Conservation (phyloP, 35 echinoderm and acorn worm genomes). For the Amphiura filiformis region DNA sequence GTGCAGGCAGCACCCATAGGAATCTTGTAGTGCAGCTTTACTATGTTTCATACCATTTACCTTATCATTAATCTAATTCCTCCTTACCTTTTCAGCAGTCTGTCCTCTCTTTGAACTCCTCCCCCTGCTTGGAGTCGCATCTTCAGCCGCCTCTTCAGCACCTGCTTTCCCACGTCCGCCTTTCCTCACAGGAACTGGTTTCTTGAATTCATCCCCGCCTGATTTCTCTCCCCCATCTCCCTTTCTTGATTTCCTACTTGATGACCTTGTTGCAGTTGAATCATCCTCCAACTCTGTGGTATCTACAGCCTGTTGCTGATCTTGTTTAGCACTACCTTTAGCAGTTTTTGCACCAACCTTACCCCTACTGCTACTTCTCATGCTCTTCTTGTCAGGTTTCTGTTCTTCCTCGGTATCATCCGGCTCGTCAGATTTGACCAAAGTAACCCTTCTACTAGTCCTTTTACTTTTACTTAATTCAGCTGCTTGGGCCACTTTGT, state of each 20-base stretch:
- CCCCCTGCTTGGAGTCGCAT: neutral
- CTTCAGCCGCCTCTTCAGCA: neutral
- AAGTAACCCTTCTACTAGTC: neutral
- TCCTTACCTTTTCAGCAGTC: neutral
- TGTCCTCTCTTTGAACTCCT: constrained; percentile 5
- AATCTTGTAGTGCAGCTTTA: no score
- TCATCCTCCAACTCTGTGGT: no score
- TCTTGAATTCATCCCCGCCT: neutral
- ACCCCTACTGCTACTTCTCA: neutral
- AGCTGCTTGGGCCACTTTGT: no score
- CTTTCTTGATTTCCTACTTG: constrained; percentile 8
- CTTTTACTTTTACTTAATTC: neutral
- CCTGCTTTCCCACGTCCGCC: neutral
- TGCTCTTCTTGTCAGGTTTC: neutral
- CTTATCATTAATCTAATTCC: neutral
- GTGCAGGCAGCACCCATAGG: no score
- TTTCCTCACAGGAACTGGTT: constrained; percentile 17
- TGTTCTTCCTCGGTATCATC: neutral
- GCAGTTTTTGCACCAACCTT: neutral
- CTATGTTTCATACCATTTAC: neutral
- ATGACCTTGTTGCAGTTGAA: neutral
- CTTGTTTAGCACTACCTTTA: no score
- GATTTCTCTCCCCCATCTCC: neutral
- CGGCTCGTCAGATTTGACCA: neutral
- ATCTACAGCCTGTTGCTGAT: no score